Percentiles rank a stretch among this genome's conserved stretches.
Conservation (phyloP, 1,140 invertebrate species). For the Eurytemora carolleeae region DNA sequence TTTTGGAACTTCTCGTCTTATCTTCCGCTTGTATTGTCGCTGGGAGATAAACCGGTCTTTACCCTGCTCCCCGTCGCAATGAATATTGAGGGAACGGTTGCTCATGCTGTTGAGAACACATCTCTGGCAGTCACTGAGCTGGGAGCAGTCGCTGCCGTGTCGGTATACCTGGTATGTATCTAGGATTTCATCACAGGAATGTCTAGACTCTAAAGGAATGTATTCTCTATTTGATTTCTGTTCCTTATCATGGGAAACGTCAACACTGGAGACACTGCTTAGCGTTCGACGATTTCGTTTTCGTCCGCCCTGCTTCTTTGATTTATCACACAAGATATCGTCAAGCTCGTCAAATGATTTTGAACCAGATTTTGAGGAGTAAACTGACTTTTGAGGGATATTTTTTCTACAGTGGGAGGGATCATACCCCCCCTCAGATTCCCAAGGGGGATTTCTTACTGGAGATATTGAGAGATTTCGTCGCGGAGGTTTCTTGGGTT, state of each 20-base stretch:
- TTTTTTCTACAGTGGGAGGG: no score
- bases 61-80: not conserved
- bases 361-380: not conserved
- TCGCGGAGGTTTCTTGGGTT: not conserved
- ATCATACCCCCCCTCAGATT: no score
- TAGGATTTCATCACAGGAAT: not conserved
- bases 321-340: conserved; percentile 6
- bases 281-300: no score
- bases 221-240: no score
- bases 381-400: not conserved
- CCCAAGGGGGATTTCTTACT: no score
- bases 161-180: not conserved
- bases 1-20: conserved; percentile 7
- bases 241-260: no score
- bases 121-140: not conserved
- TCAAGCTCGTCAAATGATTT: conserved; percentile 13
- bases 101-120: not conserved
- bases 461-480: not conserved
- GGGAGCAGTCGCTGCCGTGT: not conserved
- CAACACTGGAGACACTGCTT: no score
- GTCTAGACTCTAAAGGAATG: no score
- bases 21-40: conserved; percentile 13
- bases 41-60: conserved; percentile 12
- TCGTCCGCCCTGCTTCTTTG: no score
- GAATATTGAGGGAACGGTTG: not conserved